Evolutionary conservation across 53 echinoderm and acorn worm species (phyloP).

Genomic region (Echinometra lucunter): DNA sequence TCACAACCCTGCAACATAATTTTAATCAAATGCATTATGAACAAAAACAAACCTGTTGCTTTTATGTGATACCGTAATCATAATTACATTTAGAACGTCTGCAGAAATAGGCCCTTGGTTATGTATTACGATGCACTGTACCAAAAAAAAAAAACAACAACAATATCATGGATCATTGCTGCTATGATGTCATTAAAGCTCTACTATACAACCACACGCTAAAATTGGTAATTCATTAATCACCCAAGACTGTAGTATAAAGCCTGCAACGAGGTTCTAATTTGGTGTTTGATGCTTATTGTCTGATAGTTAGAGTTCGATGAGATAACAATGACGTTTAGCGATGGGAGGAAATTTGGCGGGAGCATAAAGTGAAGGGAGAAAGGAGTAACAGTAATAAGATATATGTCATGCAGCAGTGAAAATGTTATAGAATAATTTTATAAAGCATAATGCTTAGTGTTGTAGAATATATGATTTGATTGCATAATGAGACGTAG

Average conservation of each 20-base stretch:
- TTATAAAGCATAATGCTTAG: too few relatives aligned
- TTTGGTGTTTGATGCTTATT: background rate
- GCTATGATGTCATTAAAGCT: background rate
- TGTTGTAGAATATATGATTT: background rate
- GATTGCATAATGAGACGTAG: too few relatives aligned
- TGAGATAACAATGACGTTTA: background rate
- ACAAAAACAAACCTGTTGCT: background rate
- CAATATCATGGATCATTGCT: background rate
- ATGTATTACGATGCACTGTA: background rate
- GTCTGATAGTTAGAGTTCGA: background rate
- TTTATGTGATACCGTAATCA: background rate
- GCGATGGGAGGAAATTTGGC: background rate
- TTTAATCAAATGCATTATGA: too few relatives aligned
- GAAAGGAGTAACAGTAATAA: background rate
- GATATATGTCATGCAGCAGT: background rate
- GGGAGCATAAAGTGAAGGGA: background rate
- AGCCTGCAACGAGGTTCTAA: background rate
- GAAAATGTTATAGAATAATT: too few relatives aligned
- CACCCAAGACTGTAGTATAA: background rate
- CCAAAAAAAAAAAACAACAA: background rate
- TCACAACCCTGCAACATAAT: too few relatives aligned
- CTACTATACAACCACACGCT: background rate
- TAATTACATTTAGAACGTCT: background rate
- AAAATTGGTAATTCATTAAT: conserved; percentile 26
- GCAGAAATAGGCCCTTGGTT: background rate